Evolutionary conservation across 2,797 vertebrate genomes (phyloP), one percentile per base, ranked within the genome.

Genomic region (Dendrocincla fuliginosa): DNA sequence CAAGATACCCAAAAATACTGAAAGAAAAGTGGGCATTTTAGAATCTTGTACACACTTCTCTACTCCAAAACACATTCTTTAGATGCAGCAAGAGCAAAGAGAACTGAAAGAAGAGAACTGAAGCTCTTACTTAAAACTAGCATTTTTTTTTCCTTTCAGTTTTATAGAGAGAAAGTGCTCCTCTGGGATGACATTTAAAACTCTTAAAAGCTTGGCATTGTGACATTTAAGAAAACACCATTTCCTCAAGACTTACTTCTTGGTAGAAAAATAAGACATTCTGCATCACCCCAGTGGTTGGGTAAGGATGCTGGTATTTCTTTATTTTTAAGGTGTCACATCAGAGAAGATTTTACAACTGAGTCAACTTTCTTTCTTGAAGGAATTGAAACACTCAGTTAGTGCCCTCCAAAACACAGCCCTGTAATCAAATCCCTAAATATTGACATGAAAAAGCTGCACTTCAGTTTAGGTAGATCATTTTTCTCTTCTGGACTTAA

Each of bases 201-300:
- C 71, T 84, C 93, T 81, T 91, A 89, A 89, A 95, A 80, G 80
- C 46, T 78, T 97, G 97, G 90, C 77, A 96, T 57, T 86, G 67
- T 89, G 96, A 95, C 96, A 97, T 97, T 96, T 96, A 93, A 93
- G 90, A 92, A 96, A 97, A 97, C 96, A 87, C 50, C 64, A 96
- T 76, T 92, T 93, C 90, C 50, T 93, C 57, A 78, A 90, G 63
- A 86, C 71, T 90, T 87, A 64, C 55, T 89, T 84, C 85, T 73
- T 78, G n/a, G 49, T 53, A 79, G 50, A 82, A 87, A 92, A 95
- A 86, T 24, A 80, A 91, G 87, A 80, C 74, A 83, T 33, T 59
- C 44, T 78, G 27, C 53, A 82, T 86, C 87, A 85, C 53, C 33
- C 22, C 73, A 75, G 35, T 28, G 65, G 74, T 74, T 47, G 50